phyloP scores from a whole-genome alignment of 2,113 vertebrate genomes.

The Lepus europaeus region DNA sequence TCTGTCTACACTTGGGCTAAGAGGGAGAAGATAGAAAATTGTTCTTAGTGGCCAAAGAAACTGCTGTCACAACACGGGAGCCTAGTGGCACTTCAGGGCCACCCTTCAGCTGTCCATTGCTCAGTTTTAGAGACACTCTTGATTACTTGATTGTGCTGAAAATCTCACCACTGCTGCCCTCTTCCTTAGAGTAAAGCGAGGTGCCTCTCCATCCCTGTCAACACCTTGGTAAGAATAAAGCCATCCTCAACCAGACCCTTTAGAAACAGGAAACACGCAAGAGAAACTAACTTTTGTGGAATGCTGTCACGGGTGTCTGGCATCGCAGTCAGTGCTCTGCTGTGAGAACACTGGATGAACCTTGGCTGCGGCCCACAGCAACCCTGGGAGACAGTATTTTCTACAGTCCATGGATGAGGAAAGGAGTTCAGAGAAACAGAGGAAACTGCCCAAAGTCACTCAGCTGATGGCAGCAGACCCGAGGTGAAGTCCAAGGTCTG shows the following conservation, averaged over 20 bases:
- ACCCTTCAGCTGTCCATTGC: background rate
- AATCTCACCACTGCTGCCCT: background rate
- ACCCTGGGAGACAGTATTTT: background rate
- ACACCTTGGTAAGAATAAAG: background rate
- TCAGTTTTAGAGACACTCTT: background rate
- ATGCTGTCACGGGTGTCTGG: background rate
- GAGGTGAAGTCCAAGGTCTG: background rate
- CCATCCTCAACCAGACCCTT: background rate
- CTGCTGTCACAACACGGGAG: background rate
- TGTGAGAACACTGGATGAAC: background rate
- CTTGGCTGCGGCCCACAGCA: background rate
- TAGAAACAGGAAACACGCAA: background rate
- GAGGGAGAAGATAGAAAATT: background rate
- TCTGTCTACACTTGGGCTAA: background rate
- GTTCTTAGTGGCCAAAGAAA: background rate
- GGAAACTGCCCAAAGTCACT: background rate
- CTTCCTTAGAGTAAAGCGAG: background rate
- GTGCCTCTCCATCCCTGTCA: background rate
- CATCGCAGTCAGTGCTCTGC: background rate
- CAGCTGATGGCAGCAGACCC: background rate
- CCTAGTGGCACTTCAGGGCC: too few relatives aligned
- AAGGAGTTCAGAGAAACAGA: slow-evolving; percentile 11
- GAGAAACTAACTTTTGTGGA: background rate
- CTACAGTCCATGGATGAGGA: background rate
- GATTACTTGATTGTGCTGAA: background rate